Conservation (phyloP, 1,140 invertebrate genomes). For the Aphaenogaster ashmeadi region DNA sequence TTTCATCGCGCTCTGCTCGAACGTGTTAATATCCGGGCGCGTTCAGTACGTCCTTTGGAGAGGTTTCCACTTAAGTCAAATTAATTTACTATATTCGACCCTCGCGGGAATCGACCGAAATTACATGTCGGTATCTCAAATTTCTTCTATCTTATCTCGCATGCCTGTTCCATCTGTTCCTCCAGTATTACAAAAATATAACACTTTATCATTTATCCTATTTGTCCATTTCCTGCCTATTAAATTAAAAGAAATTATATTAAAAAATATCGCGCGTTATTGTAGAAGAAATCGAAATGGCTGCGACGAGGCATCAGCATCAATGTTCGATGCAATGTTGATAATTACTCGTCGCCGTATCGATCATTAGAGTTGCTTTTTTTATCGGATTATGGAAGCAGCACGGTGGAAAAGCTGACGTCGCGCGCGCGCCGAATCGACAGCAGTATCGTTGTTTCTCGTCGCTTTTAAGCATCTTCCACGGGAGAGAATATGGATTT, state of each 20-base stretch:
- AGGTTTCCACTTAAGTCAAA: conserved; percentile 24
- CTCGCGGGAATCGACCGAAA: not conserved
- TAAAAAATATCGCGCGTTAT: not conserved
- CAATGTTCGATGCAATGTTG: conserved; percentile 32
- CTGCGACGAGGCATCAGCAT: not conserved
- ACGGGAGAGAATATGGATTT: conserved; percentile 53
- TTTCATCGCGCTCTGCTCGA: conserved; percentile 23
- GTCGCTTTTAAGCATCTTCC: conserved; percentile 31
- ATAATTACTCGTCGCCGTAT: conserved; percentile 42
- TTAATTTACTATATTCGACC: conserved; percentile 39
- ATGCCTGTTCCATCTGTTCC: not conserved
- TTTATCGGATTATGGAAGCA: conserved; percentile 44
- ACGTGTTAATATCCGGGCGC: conserved; percentile 53
- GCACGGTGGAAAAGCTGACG: conserved; percentile 3
- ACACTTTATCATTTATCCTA: not conserved
- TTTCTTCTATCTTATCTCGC: conserved; percentile 5
- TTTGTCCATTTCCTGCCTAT: not conserved
- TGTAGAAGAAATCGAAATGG: not conserved
- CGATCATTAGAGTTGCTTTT: conserved; percentile 28
- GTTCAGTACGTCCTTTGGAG: not conserved
- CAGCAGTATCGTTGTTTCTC: conserved; percentile 48
- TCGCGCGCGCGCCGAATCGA: conserved; percentile 24
- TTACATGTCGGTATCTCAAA: not conserved
- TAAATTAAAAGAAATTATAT: not conserved
- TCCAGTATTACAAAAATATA: not conserved